Evolutionary conservation across 2,888 invertebrate genomes (phyloP).

Genomic region (Deroplatys truncata): DNA sequence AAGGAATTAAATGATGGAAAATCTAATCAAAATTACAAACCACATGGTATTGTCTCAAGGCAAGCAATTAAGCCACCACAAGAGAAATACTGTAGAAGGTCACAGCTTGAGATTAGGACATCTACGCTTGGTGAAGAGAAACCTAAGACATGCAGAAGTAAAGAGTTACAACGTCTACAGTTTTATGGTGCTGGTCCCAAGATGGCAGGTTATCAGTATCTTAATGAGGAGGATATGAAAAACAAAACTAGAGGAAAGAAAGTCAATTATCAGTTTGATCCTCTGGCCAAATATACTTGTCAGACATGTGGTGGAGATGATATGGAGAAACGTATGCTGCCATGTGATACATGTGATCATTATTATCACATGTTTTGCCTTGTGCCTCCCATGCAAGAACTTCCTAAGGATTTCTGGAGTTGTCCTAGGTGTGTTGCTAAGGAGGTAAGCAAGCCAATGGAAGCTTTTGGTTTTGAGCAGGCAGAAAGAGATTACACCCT

Average conservation of each 20-base stretch:
- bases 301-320: slow-evolving; percentile 91
- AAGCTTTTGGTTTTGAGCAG: slow-evolving; percentile 97
- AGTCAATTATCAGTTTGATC: slow-evolving; percentile 41
- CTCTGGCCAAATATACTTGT: slow-evolving; percentile 87
- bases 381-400: slow-evolving; percentile 84
- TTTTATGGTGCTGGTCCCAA: slow-evolving; percentile 80
- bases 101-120: slow-evolving; percentile 46
- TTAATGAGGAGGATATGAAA: slow-evolving; percentile 37
- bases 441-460: slow-evolving; percentile 85
- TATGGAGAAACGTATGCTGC: slow-evolving; percentile 88
- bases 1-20: slow-evolving; percentile 53
- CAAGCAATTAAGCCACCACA: slow-evolving; percentile 66
- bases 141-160: slow-evolving; percentile 32
- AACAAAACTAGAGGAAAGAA: slow-evolving; percentile 38
- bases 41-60: slow-evolving; percentile 65
- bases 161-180: slow-evolving; percentile 67
- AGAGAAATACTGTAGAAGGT: slow-evolving; percentile 59
- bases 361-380: slow-evolving; percentile 98
- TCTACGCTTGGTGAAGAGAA: slow-evolving; percentile 35
- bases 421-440: slow-evolving; percentile 93
- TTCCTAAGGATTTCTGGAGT: slow-evolving; percentile 96
- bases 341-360: slow-evolving; percentile 97
- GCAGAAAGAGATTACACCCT: slow-evolving; percentile 90
- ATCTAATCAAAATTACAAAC: slow-evolving; percentile 67
- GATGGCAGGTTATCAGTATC: slow-evolving; percentile 61